Conservation (phyloP, 2,888 invertebrate genomes). For the Drosophila monieri region DNA sequence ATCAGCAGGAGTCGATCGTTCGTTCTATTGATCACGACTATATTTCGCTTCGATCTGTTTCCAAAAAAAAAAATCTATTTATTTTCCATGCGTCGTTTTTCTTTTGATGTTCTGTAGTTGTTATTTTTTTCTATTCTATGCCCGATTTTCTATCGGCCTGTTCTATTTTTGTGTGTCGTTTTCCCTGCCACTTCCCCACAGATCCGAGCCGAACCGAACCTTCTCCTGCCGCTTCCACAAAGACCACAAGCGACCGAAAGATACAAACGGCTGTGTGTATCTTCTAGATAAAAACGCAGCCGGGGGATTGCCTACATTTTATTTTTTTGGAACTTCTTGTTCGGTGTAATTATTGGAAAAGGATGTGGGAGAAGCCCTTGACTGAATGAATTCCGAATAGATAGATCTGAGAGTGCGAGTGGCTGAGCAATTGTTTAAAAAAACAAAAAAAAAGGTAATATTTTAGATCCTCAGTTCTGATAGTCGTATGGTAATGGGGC, state of each 20-base stretch:
- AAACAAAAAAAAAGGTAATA: conserved; percentile 23
- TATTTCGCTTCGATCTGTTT: conserved; percentile 50
- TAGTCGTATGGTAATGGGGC: conserved; percentile 29
- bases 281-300: conserved; percentile 66
- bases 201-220: neutral
- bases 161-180: conserved; percentile 70
- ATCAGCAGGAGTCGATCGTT: conserved; percentile 22
- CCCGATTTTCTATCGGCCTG: conserved; percentile 54
- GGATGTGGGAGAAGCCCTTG: conserved; percentile 74
- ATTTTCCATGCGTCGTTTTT: conserved; percentile 66
- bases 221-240: conserved; percentile 16
- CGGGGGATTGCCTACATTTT: conserved; percentile 67
- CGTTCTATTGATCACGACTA: conserved; percentile 53
- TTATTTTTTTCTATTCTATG: conserved; percentile 30
- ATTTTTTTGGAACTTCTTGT: conserved; percentile 34
- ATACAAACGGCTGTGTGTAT: conserved; percentile 57
- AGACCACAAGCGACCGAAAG: conserved; percentile 61
- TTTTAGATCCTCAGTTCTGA: conserved; percentile 21
- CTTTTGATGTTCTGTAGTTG: conserved; percentile 65
- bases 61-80: conserved; percentile 63
- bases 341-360: conserved; percentile 66
- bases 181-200: conserved; percentile 25
- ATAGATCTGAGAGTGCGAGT: conserved; percentile 3
- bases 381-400: conserved; percentile 65
- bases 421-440: conserved; percentile 16